Evolutionary conservation across 2,797 vertebrate genomes (phyloP).

Genomic region (Psittacula echo): DNA sequence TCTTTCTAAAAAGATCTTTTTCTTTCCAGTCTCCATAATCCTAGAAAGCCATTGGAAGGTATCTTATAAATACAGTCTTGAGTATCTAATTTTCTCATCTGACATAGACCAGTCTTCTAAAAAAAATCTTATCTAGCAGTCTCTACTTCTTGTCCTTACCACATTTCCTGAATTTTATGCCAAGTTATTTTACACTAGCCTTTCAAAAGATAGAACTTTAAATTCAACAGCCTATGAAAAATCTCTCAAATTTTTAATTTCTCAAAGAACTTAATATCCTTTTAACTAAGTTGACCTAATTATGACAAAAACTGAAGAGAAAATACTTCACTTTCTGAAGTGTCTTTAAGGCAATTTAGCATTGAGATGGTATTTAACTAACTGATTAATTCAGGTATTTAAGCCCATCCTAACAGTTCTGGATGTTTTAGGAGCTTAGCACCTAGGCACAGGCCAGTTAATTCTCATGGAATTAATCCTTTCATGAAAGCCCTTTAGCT

Average conservation of each 20-base stretch:
- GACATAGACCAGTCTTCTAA: neutral
- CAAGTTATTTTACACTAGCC: neutral
- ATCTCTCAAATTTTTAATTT: neutral
- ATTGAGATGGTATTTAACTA: neutral
- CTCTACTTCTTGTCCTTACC: neutral
- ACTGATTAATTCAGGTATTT: slow-evolving; percentile 14
- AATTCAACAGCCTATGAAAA: neutral
- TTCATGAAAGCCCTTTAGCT: slow-evolving; percentile 21
- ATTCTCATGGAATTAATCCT: slow-evolving; percentile 7
- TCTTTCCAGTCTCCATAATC: neutral
- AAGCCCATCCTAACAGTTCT: neutral
- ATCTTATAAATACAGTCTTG: neutral
- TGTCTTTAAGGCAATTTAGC: neutral
- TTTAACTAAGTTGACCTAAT: neutral
- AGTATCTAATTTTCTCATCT: neutral
- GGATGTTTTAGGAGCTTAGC: slow-evolving; percentile 23
- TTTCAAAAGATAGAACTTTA: neutral
- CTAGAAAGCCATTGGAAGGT: neutral
- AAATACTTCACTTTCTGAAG: neutral
- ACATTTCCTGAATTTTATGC: neutral
- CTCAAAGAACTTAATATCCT: neutral
- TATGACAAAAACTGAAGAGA: neutral
- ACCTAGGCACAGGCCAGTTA: neutral
- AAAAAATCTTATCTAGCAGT: neutral
- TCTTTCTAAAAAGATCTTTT: neutral